These are phyloP conservation scores for Iphiclides podalirius DNA, from an alignment of 2,888 invertebrate genomes.

Conservation along the genomic window DNA sequence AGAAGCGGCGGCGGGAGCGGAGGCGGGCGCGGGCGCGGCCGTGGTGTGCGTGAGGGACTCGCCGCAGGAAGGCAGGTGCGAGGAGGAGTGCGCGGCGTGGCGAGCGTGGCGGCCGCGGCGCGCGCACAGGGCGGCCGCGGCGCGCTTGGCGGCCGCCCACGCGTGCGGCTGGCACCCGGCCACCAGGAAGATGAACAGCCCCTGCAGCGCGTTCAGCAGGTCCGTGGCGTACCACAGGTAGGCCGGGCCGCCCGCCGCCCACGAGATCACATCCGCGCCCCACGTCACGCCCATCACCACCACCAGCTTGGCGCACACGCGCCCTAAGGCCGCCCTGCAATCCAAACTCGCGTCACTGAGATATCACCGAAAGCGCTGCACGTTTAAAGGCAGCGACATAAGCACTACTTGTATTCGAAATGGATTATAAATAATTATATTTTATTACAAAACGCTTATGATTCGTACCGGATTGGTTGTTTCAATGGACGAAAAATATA, in stretches of 20 bases:
- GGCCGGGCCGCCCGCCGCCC: conserved; percentile 89
- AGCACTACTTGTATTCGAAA: too few relatives aligned
- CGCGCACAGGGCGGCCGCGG: conserved; percentile 63
- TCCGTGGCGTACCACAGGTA: conserved; percentile 92
- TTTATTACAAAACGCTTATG: too few relatives aligned
- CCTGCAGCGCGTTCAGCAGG: conserved; percentile 91
- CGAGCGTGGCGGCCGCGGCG: conserved; percentile 68
- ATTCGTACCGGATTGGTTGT: too few relatives aligned
- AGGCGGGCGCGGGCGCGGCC: conserved; percentile 83
- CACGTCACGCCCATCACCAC: conserved; percentile 79
- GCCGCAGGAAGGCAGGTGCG: conserved; percentile 90
- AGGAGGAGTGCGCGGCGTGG: conserved; percentile 84
- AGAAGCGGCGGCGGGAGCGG: conserved; percentile 81
- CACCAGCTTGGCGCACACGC: conserved; percentile 92
- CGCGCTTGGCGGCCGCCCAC: conserved; percentile 63
- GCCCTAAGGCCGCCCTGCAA: conserved; percentile 86
- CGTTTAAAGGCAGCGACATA: too few relatives aligned
- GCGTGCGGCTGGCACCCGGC: conserved; percentile 94
- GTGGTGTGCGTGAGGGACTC: conserved; percentile 87
- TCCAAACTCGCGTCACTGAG: too few relatives aligned
- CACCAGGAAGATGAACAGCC: conserved; percentile 93
- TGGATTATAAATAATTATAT: too few relatives aligned
- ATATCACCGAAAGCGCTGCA: too few relatives aligned
- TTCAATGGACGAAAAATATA: too few relatives aligned
- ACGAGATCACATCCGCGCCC: conserved; percentile 90